Evolutionary conservation across 2,888 invertebrate species (phyloP), one percentile per base, ranked within the genome.

Genomic region (Temnothorax rugatulus): DNA sequence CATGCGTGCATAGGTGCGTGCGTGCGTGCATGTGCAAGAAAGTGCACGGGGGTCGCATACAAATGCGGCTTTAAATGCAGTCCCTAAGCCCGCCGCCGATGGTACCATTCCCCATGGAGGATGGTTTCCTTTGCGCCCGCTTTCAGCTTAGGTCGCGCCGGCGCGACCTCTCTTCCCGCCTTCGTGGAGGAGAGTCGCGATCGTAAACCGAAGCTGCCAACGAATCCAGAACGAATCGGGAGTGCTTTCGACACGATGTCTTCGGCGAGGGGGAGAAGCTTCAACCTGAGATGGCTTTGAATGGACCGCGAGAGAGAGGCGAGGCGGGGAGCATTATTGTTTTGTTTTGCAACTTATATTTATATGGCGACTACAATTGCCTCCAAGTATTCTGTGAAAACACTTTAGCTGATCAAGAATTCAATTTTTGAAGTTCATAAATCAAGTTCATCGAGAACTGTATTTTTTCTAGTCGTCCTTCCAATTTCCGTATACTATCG

Each of bases 211-310:
- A 61, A n/a, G 50, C 82, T 50, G 74, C 69, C 71, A 74, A 83
- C 85, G 82, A 90, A 90, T 84, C 87, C 88, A 83, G 86, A 90
- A 89, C 89, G 90, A 89, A 90, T 90, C 86, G 87, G 85, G 83
- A 90, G 87, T 88, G 77, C 84, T 71, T 66, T 76, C 52, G 71
- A 77, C 52, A 59, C 41, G 44, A 61, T 69, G 82, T 82, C 84
- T 63, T 73, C 77, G 76, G 59, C 71, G 52, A 29, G 25, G 66
- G 52, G n/a, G 69, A 13, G 69, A 13, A 25, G 13, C 15, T 21
- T 66, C 25, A 52, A 47, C 8, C 21, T 34, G 47, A 8, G 21
- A 52, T 50, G 52, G 18, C 4, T 66, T 66, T 25, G 52, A 41
- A 41, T 44, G 34, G 9, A 29, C 44, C 29, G 74, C 41, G 63